phyloP scores from a whole-genome alignment of 2,113 vertebrate genomes.

The Chauna torquata region DNA sequence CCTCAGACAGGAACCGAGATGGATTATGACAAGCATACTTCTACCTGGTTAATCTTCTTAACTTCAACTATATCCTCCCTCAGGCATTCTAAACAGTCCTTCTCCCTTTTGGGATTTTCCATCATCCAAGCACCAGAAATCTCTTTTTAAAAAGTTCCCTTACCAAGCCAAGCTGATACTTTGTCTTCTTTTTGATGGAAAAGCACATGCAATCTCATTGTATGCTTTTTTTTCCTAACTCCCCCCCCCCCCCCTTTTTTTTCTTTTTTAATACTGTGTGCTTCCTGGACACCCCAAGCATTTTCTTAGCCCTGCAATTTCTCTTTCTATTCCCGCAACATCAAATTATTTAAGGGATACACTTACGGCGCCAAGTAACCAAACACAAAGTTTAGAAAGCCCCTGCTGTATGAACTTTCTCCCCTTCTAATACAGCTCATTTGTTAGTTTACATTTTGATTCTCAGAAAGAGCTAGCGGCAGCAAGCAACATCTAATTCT shows the following conservation, averaged over 20 bases:
- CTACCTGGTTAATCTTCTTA: background rate
- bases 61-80: background rate
- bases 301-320: background rate
- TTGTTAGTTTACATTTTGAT: background rate
- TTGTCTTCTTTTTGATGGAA: background rate
- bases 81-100: background rate
- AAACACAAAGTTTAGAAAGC: background rate
- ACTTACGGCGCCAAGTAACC: background rate
- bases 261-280: background rate
- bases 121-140: background rate
- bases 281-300: background rate
- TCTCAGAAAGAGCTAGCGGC: background rate
- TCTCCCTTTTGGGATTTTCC: rapidly evolving
- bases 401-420: background rate
- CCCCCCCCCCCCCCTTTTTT: background rate
- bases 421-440: background rate
- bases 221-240: background rate
- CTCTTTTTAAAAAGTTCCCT: background rate
- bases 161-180: background rate
- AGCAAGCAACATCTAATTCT: background rate
- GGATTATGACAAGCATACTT: background rate
- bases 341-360: background rate
- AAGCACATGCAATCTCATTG: background rate
- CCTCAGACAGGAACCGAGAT: background rate
- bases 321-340: background rate